phyloP scores from a whole-genome alignment of 2,113 vertebrate species.

The Pimephales promelas region DNA sequence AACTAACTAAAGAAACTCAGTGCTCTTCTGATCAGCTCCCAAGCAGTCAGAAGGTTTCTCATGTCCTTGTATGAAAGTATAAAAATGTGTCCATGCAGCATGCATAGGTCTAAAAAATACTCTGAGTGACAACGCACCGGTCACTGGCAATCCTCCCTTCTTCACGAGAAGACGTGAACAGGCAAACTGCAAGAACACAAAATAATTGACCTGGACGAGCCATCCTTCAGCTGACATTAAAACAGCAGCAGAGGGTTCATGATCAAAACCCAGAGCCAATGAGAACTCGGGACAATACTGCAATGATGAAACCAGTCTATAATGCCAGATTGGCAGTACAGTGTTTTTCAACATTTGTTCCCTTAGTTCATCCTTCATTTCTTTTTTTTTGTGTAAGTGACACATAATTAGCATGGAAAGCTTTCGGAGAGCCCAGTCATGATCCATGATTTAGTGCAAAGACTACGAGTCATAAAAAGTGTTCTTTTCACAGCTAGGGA shows the following conservation, averaged over 20 bases:
- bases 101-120: conserved; percentile 73
- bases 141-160: conserved; percentile 4
- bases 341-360: conserved; percentile 9
- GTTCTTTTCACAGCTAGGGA: neutral
- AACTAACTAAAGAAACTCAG: conserved; percentile 30
- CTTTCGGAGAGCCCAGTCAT: neutral
- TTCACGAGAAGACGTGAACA: conserved; percentile 34
- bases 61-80: conserved; percentile 65
- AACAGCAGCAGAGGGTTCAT: conserved; percentile 10
- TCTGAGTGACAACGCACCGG: conserved; percentile 10
- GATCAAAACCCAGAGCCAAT: conserved; percentile 36
- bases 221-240: neutral
- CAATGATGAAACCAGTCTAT: conserved; percentile 7
- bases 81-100: conserved; percentile 74
- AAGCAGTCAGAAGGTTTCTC: conserved; percentile 65
- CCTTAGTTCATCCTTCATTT: conserved; percentile 21
- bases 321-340: neutral
- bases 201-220: conserved; percentile 12
- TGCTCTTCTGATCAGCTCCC: conserved; percentile 54
- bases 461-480: conserved; percentile 14
- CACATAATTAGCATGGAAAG: conserved; percentile 24
- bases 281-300: conserved; percentile 20
- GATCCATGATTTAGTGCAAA: conserved; percentile 54
- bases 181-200: conserved; percentile 5
- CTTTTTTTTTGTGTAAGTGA: conserved; percentile 15